Evolutionary conservation across 2,888 invertebrate genomes (phyloP), one percentile per base, ranked within the genome.

Genomic region (Diplazon laetatorius): DNA sequence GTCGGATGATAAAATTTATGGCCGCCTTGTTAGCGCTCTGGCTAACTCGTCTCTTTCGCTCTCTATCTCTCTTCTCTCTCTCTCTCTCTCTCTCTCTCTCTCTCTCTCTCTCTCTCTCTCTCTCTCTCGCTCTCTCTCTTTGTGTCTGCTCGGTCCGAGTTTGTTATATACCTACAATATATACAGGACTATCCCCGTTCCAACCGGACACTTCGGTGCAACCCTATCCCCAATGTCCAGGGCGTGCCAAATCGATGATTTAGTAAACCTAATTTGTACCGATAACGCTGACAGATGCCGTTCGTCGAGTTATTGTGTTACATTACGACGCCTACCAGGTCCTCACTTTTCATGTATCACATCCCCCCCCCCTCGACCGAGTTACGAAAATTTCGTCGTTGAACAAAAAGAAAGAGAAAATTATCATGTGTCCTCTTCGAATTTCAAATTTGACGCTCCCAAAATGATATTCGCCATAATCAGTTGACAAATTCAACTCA

Each of bases 181-280:
- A 2, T 30, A 30, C 6, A 30, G 2, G 6, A 30, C n/a, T 39
- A n/a, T n/a, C 22, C 46, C 30, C 46, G 4, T 25, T 30, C 35
- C 12, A 70, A 86, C 85, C 87, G 87, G 87, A 89, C 87, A 88
- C 88, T 86, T 68, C 74, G 84, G 88, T 84, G 89, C 86, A 89
- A 90, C 89, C 87, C 88, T 88, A 90, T 89, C 86, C 85, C 65
- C 83, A 80, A 80, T 87, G 90, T 87, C 89, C 89, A 89, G 88
- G 90, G 90, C 90, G 90, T 90, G 89, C 87, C 87, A 83, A 85
- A 89, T 89, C 84, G 82, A 84, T 89, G 89, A 89, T 89, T 90
- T 89, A 89, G 83, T 84, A 82, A 86, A 87, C 87, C n/a, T 87
- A 88, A 89, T 89, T 90, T 89, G 89, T 87, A 85, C 87, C 89